Evolutionary conservation across 1,140 invertebrate genomes (phyloP), one percentile per base, ranked within the genome.

Genomic region (Drosophila auraria): DNA sequence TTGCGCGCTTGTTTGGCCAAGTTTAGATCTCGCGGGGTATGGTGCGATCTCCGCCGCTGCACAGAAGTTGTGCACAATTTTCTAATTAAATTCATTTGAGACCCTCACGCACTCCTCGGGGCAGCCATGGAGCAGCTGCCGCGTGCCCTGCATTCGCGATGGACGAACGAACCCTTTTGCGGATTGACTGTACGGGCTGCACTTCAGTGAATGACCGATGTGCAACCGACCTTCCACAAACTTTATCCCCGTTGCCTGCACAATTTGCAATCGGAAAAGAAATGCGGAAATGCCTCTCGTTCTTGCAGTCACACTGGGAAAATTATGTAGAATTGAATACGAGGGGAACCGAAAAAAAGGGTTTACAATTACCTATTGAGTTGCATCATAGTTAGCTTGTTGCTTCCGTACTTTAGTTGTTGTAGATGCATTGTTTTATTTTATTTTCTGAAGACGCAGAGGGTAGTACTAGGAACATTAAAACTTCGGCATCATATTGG

Each of bases 1-100:
- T 78, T 70, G 72, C 57, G 59, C 72, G 68, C 61, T 64, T 72
- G 66, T 75, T 72, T 79, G 82, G 75, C 70, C 63, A 82, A 86
- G 65, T 82, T 87, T 68, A 44, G 69, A 71, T 36, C 64, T 68
- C 49, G 40, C 9, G 49, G 33, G 63, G 23, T 6, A 20, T 38
- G 20, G 20, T 7, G 20, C 36, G 54, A 40, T 57, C 54, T 40
- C 54, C 4, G 64, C 54, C 64, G 58, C 54, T 44, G 70, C 68
- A 51, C 72, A 66, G 71, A 90, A 90, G 75, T 84, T 82, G 86
- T 62, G 78, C 75, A 83, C 78, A 84, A 91, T 91, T 91, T 84
- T 91, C 87, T 91, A 91, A 91, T 91, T 91, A 91, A 91, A 91
- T 91, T 91, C 87, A 91, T 82, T 91, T 91, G 87, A 91, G 82